A percentile compares a stretch with the other conserved stretches of the same genome.
Conservation (phyloP, 2,888 invertebrate genomes). For the Cephus runcator region DNA sequence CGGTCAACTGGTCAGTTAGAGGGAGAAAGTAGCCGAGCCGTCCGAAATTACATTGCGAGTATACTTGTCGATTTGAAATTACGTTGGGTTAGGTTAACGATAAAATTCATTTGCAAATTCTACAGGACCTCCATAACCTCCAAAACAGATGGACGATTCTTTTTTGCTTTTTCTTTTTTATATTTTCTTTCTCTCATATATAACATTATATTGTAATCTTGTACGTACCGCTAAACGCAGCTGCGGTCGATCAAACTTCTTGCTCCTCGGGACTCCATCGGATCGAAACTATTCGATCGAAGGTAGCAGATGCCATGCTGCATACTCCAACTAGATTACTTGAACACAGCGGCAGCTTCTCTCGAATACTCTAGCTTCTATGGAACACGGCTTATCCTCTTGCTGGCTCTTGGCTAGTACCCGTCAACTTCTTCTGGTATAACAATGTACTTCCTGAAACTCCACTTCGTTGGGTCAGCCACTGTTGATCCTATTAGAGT, state of each 20-base stretch:
- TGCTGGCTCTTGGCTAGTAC: neutral
- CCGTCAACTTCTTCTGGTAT: neutral
- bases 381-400: neutral
- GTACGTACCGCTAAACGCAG: neutral
- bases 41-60: neutral
- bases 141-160: neutral
- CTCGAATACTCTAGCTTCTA: neutral
- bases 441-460: neutral
- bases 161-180: neutral
- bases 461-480: neutral
- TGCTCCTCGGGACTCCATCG: neutral
- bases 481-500: neutral
- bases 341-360: neutral
- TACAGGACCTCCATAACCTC: neutral
- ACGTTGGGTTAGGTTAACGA: neutral
- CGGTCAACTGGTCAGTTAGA: neutral
- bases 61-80: neutral
- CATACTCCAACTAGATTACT: neutral
- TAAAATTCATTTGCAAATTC: neutral
- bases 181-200: neutral
- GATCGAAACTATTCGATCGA: neutral
- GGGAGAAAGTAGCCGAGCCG: neutral
- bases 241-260: neutral
- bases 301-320: neutral
- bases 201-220: neutral